Evolutionary conservation across 2,888 invertebrate genomes (phyloP), one percentile per base, ranked within the genome.

Genomic region (Amphipyra tragopoginis): DNA sequence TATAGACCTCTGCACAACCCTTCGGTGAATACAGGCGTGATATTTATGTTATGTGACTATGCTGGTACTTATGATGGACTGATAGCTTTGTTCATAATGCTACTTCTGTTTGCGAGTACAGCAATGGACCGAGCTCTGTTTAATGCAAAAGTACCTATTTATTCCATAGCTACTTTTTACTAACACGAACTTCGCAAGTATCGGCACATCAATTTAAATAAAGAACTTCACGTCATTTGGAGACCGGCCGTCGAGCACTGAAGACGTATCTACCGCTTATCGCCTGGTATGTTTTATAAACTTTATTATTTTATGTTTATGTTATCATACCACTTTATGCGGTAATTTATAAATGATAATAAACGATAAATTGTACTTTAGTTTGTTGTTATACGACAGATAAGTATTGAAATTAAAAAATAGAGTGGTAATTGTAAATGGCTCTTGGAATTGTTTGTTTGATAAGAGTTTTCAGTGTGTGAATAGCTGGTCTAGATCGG

Each of bases 141-240:
- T 29, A 5, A 29, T n/a, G n/a, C n/a, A n/a, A n/a, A n/a, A n/a
- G n/a, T n/a, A n/a, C n/a, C n/a, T 34, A 34, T 8, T 8, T 34
- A 34, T 9, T 9, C 34, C 7, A 2, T 10, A 36, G 1, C 36
- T 7, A 10, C 10, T 11, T 43, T 29, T 39, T 13, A 52, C 48
- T 39, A 13, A 13, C 53, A 50, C 13, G 68, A 69, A 67, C 42
- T 49, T 55, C 21, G 21, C 29, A 5, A 15, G 29, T 29, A 29
- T 29, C 38, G 21, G 52, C 49, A 1, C 47, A 54, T 39, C 54
- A 56, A 63, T 62, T 54, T 39, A 47, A 55, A 53, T 43, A 40
- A 26, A 36, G 39, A 77, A 72, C 67, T 79, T 81, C 80, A 76
- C 44, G 0, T 51, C 66, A 82, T 73, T 82, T 14, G 21, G 10